phyloP scores from a whole-genome alignment of 2,113 vertebrate species.

The Sapayoa aenigma region DNA sequence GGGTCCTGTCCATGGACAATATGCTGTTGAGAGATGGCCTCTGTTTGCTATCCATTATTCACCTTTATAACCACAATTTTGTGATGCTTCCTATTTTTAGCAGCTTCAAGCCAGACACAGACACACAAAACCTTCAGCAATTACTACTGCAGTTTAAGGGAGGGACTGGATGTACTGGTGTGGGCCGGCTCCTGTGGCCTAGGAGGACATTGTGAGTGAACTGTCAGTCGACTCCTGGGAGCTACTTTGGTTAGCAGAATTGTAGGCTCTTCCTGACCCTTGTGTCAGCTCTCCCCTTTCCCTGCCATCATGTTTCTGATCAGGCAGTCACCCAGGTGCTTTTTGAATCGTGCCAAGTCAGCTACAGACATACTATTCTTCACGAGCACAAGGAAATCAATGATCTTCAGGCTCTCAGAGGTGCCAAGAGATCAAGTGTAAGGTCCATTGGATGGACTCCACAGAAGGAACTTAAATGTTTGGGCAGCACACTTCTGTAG shows the following conservation, averaged over 20 bases:
- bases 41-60: neutral
- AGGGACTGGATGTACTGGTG: neutral
- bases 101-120: neutral
- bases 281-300: neutral
- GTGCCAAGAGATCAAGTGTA: neutral
- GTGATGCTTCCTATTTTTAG: neutral
- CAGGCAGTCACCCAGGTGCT: neutral
- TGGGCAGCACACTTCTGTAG: neutral
- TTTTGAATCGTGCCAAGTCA: neutral
- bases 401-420: neutral
- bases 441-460: neutral
- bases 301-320: neutral
- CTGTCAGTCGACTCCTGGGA: fast-evolving
- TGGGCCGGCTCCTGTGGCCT: neutral
- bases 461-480: neutral
- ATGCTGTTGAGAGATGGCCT: neutral
- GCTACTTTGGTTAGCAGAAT: neutral
- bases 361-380: neutral
- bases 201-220: neutral
- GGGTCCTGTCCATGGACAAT: neutral
- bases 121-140: neutral
- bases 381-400: neutral
- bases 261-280: neutral
- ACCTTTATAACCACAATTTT: neutral
- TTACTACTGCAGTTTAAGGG: neutral